Percentiles rank a stretch among this genome's conserved stretches.
Evolutionary conservation across 2,113 vertebrate genomes (phyloP).

Genomic region (Natator depressus): DNA sequence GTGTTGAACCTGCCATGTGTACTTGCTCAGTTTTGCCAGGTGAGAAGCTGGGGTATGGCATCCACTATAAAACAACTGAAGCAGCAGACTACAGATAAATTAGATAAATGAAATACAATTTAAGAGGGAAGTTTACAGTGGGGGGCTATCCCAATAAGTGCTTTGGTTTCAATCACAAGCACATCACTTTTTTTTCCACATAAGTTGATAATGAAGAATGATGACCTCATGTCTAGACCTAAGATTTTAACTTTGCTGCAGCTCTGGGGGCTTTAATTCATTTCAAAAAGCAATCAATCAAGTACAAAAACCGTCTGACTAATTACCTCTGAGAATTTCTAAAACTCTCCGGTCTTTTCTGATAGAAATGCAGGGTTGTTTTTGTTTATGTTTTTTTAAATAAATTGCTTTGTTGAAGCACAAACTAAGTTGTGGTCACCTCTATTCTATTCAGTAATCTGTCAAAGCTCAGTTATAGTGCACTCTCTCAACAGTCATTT

Average conservation of each 20-base stretch:
- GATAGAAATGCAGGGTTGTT: conserved; percentile 3
- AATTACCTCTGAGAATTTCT: conserved; percentile 66
- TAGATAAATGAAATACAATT: conserved; percentile 30
- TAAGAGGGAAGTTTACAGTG: neutral
- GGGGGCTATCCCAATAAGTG: conserved; percentile 50
- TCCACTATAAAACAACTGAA: conserved; percentile 16
- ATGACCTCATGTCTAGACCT: conserved; percentile 77
- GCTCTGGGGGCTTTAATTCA: conserved; percentile 59
- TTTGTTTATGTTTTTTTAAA: conserved; percentile 14
- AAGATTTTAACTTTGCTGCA: conserved; percentile 74
- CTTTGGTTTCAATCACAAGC: conserved; percentile 57
- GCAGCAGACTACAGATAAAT: conserved; percentile 26
- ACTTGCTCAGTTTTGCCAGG: neutral
- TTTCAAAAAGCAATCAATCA: conserved; percentile 72
- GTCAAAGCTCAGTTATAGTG: neutral
- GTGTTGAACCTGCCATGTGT: neutral
- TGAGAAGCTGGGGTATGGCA: neutral
- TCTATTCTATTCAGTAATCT: conserved; percentile 16
- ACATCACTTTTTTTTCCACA: conserved; percentile 46
- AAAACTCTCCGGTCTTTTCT: conserved; percentile 40
- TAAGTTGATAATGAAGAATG: conserved; percentile 73
- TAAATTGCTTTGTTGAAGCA: conserved; percentile 44
- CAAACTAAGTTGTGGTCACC: neutral
- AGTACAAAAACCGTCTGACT: conserved; percentile 48
- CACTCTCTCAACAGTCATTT: neutral